Evolutionary conservation across 2,888 invertebrate genomes (phyloP), one percentile per base, ranked within the genome.

Genomic region (Liposcelis brunnea): DNA sequence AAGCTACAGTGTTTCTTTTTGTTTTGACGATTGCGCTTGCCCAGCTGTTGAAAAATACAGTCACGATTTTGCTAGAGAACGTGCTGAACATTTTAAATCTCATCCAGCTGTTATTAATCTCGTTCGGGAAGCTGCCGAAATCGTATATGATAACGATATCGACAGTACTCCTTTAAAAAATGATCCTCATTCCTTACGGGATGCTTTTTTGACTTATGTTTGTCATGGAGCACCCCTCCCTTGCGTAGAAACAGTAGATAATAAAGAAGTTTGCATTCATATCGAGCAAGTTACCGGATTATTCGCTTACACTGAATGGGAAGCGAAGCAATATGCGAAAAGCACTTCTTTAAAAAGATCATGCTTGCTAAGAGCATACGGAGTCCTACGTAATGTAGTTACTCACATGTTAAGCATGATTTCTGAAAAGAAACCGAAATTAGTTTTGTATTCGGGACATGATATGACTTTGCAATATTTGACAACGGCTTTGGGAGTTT

Each of bases 381-480:
- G 91, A 6, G 66, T 91, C 54, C 72, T 91, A 40, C 71, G 80
- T 18, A 83, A 84, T 56, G 78, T 90, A 42, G 84, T 79, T 0
- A 77, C 80, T 35, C 80, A 83, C 57, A 78, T 89, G 75, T 67
- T 86, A 8, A 71, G 78, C 53, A 82, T 86, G 69, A 80, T 86
- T 52, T 79, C 80, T 0, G 80, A 81, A 42, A 74, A 73, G 48
- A 74, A 73, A 48, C 80, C 80, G 0, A 80, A 78, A 55, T 71
- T 87, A 47, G 77, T 84, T 0, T 56, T 89, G 0, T 89, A 84
- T 58, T 91, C 93, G 0, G 93, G 91, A 0, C 94, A 94, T 55
- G 94, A 94, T 61, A 81, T 84, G 56, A 93, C 93, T 0, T 58
- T 94, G 32, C 83, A 87, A 55, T 84, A 87, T 51, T 63, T 94